Evolutionary conservation across 2,888 invertebrate genomes (phyloP).

Genomic region (Archaeoteleia sp.): DNA sequence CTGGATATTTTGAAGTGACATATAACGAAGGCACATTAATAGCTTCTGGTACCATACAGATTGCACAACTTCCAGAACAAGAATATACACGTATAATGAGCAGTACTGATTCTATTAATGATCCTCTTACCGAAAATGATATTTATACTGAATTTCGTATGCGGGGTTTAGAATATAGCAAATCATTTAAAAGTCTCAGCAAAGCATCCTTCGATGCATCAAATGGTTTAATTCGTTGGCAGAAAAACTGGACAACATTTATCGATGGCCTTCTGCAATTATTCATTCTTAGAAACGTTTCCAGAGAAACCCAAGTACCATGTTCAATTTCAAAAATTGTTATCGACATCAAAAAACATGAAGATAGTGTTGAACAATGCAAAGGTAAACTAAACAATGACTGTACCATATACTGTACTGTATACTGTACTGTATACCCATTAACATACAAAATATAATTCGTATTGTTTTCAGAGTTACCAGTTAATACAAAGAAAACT

Average conservation of each 20-base stretch:
- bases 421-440: slow-evolving; percentile 91
- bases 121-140: slow-evolving; percentile 59
- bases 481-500: slow-evolving; percentile 21
- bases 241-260: slow-evolving; percentile 81
- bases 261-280: slow-evolving; percentile 82
- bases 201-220: slow-evolving; percentile 73
- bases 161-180: slow-evolving; percentile 77
- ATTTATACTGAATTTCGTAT: slow-evolving; percentile 75
- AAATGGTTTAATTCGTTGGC: slow-evolving; percentile 76
- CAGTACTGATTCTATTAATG: background rate
- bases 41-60: slow-evolving; percentile 81
- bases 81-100: slow-evolving; percentile 36
- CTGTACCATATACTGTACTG: too few species aligned
- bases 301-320: slow-evolving; percentile 77
- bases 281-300: slow-evolving; percentile 75
- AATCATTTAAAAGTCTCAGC: slow-evolving; percentile 76
- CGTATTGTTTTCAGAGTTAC: slow-evolving; percentile 77
- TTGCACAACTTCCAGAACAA: slow-evolving; percentile 75
- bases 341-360: slow-evolving; percentile 76
- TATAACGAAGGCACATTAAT: slow-evolving; percentile 84
- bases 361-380: slow-evolving; percentile 2
- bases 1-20: slow-evolving; percentile 77
- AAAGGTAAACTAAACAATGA: slow-evolving; percentile 66
- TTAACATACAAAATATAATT: slow-evolving; percentile 90
- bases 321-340: slow-evolving; percentile 77